Evolutionary conservation across 2,797 vertebrate species (phyloP), one percentile per base, ranked within the genome.

Genomic region (Periparus ater): DNA sequence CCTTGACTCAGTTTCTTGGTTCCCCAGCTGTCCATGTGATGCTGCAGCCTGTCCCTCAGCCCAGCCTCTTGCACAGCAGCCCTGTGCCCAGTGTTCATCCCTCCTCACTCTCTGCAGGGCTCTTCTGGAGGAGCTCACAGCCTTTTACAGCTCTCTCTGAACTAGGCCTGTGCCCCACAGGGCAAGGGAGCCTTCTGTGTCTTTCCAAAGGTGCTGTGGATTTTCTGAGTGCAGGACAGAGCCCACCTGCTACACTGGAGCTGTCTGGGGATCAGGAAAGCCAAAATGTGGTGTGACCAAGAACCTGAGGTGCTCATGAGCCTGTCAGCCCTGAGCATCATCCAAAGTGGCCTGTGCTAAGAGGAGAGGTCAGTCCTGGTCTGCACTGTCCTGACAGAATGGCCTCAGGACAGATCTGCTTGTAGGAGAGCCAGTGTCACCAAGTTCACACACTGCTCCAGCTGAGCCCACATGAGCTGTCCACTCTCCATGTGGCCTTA

Each of bases 381-480:
- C 55, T 60, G 50, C 85, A 60, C 23, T 62, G 13, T n/a, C 44
- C 36, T 83, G 36, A 30, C 44, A 63, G n/a, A 83, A 57, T 10
- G 20, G 57, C 36, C 63, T 57, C 0, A 0, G 50, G 23, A 45
- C 42, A 51, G 32, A 7, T 50, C 16, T 44, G 57, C 26, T 58
- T 7, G 0, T 2, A 30, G 62, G 34, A 80, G 38, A 79, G 66
- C 0, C 0, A 42, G 58, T 19, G 29, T 50, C 25, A 38, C 50
- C 65, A 83, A 58, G 44, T 51, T 38, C n/a, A 63, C 8, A 36
- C 0, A 0, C 72, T 58, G 72, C 34, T 51, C 38, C 61, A 42
- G 75, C 48, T 2, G 0, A 72, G 77, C 34, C 50, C 0, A 0
- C 44, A 17, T 0, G 5, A 22, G 38, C 57, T 4, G 2, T n/a